Percentiles rank a stretch among this genome's conserved stretches.
phyloP scores from a whole-genome alignment of 1,140 invertebrate genomes.

The Euwallacea fornicatus region DNA sequence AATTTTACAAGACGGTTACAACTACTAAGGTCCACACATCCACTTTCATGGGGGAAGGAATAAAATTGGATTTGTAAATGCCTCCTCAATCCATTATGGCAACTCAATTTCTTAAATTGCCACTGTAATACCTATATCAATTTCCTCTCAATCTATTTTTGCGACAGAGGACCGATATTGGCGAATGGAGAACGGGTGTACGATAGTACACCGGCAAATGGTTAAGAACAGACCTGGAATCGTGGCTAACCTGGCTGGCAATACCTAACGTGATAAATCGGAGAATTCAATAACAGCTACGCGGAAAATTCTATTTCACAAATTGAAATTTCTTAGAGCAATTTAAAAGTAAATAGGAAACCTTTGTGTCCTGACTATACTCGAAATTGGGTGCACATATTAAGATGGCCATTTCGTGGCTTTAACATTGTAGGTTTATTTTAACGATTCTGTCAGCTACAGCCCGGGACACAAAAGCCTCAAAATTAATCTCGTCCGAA shows the following conservation, averaged over 20 bases:
- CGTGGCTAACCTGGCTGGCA: no score
- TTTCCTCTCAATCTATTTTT: conserved; percentile 34
- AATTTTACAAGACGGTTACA: no score
- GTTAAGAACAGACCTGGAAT: no score
- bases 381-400: conserved; percentile 27
- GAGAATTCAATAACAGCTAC: no score
- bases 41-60: conserved; percentile 6
- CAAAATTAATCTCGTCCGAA: conserved; percentile 44
- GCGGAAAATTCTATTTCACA: not conserved
- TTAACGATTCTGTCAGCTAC: conserved; percentile 46
- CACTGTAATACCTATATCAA: conserved; percentile 37
- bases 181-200: conserved; percentile 30
- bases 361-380: conserved; percentile 9
- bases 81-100: conserved; percentile 35
- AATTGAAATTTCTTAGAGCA: not conserved
- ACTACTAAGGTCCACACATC: not conserved
- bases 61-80: conserved; percentile 37
- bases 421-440: conserved; percentile 43
- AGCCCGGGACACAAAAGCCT: conserved; percentile 40
- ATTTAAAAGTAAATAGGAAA: not conserved
- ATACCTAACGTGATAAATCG: no score
- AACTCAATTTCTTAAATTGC: conserved; percentile 38
- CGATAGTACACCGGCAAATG: not conserved
- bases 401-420: conserved; percentile 32
- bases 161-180: conserved; percentile 41